A percentile compares a stretch with the other conserved stretches of the same genome.
Conservation (phyloP, 2,113 vertebrate genomes). For the Chaenocephalus aceratus region DNA sequence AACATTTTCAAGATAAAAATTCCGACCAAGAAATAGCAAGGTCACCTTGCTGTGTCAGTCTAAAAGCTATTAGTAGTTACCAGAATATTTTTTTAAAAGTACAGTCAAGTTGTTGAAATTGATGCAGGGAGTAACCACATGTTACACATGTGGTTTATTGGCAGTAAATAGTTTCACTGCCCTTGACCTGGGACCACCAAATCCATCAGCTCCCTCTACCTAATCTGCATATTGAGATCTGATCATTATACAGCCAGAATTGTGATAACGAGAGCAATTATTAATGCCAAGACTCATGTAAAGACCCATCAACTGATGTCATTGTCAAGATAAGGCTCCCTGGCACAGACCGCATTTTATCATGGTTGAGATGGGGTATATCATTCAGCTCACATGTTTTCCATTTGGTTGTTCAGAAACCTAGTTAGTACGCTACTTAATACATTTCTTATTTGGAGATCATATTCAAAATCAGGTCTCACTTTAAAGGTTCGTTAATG, state of each 20-base stretch:
- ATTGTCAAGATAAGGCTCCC: conserved; percentile 22
- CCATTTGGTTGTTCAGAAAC: neutral
- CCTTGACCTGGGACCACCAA: conserved; percentile 15
- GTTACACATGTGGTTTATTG: neutral
- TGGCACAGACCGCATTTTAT: neutral
- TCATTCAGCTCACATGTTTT: neutral
- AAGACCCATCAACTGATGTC: conserved; percentile 25
- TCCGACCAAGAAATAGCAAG: neutral
- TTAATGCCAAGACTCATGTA: conserved; percentile 13
- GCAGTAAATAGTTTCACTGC: conserved; percentile 16
- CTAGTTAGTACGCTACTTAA: neutral
- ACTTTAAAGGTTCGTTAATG: neutral
- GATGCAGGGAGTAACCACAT: conserved; percentile 7
- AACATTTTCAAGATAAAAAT: neutral
- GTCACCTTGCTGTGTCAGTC: neutral
- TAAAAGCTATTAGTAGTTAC: neutral
- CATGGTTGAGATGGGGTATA: neutral
- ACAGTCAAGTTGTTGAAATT: neutral
- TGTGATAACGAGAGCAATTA: conserved; percentile 5
- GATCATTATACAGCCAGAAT: conserved; percentile 18
- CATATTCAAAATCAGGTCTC: neutral
- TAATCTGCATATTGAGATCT: conserved; percentile 34
- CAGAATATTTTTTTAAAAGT: neutral
- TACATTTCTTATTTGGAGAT: neutral
- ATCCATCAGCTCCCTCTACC: neutral